phyloP scores from a whole-genome alignment of 2,888 invertebrate species.

The Meganola albula region DNA sequence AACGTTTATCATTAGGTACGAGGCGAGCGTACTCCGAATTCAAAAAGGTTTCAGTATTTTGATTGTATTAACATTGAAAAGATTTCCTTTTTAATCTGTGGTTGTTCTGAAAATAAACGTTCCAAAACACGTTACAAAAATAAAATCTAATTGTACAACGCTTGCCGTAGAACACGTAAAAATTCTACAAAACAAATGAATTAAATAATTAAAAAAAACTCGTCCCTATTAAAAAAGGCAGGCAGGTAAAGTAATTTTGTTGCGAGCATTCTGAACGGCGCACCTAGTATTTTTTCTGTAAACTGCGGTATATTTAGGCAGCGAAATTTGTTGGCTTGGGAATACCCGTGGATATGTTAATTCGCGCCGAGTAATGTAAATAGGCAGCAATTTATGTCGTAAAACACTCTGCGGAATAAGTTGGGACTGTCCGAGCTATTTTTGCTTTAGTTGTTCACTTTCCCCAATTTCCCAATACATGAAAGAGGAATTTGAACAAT shows the following conservation, averaged over 20 bases:
- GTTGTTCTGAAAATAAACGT: too few relatives aligned
- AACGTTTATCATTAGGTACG: too few relatives aligned
- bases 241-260: constrained; percentile 34
- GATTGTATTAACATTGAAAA: too few relatives aligned
- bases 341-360: constrained; percentile 70
- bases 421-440: constrained; percentile 29
- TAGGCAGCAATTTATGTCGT: constrained; percentile 69
- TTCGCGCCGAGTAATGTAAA: constrained; percentile 66
- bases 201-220: constrained; percentile 34
- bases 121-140: constrained; percentile 4
- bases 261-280: constrained; percentile 9
- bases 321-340: constrained; percentile 43
- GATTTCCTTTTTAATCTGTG: too few relatives aligned
- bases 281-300: constrained; percentile 21
- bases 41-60: too few relatives aligned
- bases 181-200: constrained; percentile 21
- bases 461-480: too few relatives aligned
- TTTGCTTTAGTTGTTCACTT: neutral
- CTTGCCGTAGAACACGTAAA: constrained; percentile 19
- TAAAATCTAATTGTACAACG: too few relatives aligned
- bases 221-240: constrained; percentile 36
- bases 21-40: too few relatives aligned
- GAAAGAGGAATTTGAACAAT: too few relatives aligned
- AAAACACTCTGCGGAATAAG: constrained; percentile 57
- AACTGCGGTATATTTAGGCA: constrained; percentile 47